Evolutionary conservation across 2,113 vertebrate genomes (phyloP), one percentile per base, ranked within the genome.

Genomic region (Nansenia antarctica): DNA sequence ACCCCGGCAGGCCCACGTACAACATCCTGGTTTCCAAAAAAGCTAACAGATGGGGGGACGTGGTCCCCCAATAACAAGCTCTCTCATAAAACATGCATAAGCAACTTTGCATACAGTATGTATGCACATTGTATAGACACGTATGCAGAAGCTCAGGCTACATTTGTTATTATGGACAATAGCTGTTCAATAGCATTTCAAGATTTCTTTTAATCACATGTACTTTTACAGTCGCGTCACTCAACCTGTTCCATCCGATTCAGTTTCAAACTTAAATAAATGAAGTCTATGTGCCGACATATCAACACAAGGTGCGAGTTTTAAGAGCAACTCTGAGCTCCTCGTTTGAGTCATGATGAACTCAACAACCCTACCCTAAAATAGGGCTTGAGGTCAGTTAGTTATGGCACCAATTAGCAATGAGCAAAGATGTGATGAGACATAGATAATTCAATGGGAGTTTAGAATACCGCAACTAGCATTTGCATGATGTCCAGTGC

Each of bases 31-130:
- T 22, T 9, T 61, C 55, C 22, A 24, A 39, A 34, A 7, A 57
- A 60, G 39, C n/a, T 49, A 74, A 27, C 67, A 67, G 59, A 70
- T 70, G 71, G 76, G 39, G n/a, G n/a, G 45, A 49, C n/a, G 45
- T 15, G 4, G 20, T 49, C 45, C n/a, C 45, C 15, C n/a, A 49
- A 22, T 22, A 49, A 49, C 54, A 30, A 63, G 11, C 5, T 66
- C 32, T 45, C 18, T 49, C 45, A 34, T 20, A 18, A 69, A 14
- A 49, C 1, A 22, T 22, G 14, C 45, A 49, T 49, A 49, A 49
- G 9, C 45, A 20, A n/a, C n/a, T 2, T n/a, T n/a, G n/a, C n/a
- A n/a, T n/a, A n/a, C n/a, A 49, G 3, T 42, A 11, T 42, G 39
- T 14, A 49, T 49, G 45, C 45, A 49, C 9, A 49, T 22, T 20